Base-by-base conservation (phyloP, 1,140 invertebrate genomes). In the Phthorimaea operculella region DNA sequence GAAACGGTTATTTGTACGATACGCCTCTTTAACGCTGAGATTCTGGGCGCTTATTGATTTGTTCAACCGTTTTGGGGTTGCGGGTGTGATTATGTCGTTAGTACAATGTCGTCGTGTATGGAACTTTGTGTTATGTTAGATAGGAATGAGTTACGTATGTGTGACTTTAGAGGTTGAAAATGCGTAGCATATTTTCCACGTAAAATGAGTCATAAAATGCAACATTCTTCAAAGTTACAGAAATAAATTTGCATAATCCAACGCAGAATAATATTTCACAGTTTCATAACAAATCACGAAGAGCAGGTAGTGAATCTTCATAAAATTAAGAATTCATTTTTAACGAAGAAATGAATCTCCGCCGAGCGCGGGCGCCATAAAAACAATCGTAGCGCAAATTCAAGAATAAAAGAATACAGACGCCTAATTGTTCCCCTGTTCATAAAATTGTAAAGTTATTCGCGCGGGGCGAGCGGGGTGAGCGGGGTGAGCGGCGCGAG, bases 361-460 rank as follows among this genome's bases (percentile, higher is more conserved):
- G 50, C 55, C 44, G 67, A 57, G 65, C 59, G 62, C 54, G 64
- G 53, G 55, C 64, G 68, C 70, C 69, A 73, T 72, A 75, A 76
- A 76, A 80, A 85, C 70, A 78, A 75, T 76, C 74, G 74, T 63
- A 70, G 63, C 61, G 66, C 62, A 77, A 78, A 74, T 70, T 68
- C 63, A 68, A 79, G 74, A 77, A 73, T 68, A 75, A 77, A 75
- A 72, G 77, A 72, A 76, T 61, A 73, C 68, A 62, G 70, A 67
- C 67, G 68, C 74, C 80, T 85, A 85, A 85, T 85, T 85, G 79
- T 83, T 80, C 79, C 79, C 78, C 72, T 80, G 79, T 79, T 85
- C 82, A 79, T 83, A 76, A 83, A 85, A 85, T 81, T 82, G 79
- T 83, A 82, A 82, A 85, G 76, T 83, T 79, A 76, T 79, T 83